Conservation (phyloP, 1,140 invertebrate genomes). For the Diabrotica virgifera region DNA sequence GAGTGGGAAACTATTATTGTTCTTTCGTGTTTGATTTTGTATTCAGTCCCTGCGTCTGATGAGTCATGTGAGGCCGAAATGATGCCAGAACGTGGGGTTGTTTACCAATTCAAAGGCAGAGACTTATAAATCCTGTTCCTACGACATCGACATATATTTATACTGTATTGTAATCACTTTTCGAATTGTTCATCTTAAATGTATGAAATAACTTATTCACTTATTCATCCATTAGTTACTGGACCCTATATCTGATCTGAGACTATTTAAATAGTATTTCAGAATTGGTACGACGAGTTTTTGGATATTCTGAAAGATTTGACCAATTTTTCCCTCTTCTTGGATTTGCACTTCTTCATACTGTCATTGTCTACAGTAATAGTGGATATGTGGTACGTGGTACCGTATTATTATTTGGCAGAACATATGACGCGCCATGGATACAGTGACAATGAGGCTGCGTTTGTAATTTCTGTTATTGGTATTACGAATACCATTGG, state of each 20-base stretch:
- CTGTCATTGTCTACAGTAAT: slow-evolving; percentile 80
- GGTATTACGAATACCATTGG: slow-evolving; percentile 85
- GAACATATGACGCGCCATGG: slow-evolving; percentile 64
- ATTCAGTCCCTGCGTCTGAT: no score
- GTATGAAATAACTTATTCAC: no score
- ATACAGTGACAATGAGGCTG: slow-evolving; percentile 68
- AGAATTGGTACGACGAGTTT: slow-evolving; percentile 76
- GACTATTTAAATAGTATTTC: slow-evolving; percentile 33
- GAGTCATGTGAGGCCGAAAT: no score
- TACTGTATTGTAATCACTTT: no score
- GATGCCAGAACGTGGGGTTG: no score
- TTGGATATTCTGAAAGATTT: slow-evolving; percentile 69
- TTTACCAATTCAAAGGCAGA: no score
- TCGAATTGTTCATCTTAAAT: no score
- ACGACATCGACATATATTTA: no score
- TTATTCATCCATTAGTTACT: neutral
- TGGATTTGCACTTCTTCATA: slow-evolving; percentile 74
- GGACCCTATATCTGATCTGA: neutral
- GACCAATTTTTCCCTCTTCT: slow-evolving; percentile 75
- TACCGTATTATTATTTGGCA: slow-evolving; percentile 85
- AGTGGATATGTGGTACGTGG: slow-evolving; percentile 85
- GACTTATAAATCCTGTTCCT: no score
- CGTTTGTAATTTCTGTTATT: slow-evolving; percentile 75
- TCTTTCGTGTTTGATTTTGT: no score
- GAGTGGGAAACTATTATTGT: no score